These are phyloP conservation scores for Echinarachnius parma DNA, from an alignment of 53 echinoderm and acorn worm genomes.

Conservation along the genomic window DNA sequence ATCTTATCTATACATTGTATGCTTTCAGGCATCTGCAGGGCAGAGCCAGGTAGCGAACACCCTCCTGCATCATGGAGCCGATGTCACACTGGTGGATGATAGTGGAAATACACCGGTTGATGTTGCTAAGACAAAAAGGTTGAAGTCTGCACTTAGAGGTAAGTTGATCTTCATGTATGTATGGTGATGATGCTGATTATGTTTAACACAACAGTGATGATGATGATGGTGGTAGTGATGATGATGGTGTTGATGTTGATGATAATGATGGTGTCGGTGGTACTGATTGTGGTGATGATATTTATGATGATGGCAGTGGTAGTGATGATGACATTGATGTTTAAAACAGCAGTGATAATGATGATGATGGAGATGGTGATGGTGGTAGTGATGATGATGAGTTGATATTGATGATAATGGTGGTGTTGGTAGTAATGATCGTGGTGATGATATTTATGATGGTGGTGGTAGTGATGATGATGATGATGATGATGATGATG, in stretches of 20 bases:
- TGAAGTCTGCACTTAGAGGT: constrained; percentile 83
- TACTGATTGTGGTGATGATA: not conserved
- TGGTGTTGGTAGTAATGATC: not conserved
- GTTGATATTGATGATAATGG: not conserved
- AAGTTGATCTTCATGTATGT: not conserved
- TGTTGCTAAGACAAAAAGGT: constrained; percentile 79
- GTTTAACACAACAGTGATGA: not conserved
- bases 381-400: not conserved
- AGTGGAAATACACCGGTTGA: constrained; percentile 92
- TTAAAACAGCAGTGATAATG: too few species aligned
- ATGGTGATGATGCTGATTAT: not conserved
- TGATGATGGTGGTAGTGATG: too few species aligned
- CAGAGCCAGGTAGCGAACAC: constrained; percentile 73
- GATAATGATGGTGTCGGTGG: too few species aligned
- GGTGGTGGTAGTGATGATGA: constrained; percentile 1
- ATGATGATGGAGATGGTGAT: not conserved
- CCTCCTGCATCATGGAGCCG: constrained; percentile 78
- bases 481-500: constrained; percentile 13
- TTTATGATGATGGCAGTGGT: not conserved
- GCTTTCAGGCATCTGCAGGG: constrained; percentile 67
- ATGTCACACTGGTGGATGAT: constrained; percentile 86
- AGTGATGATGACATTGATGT: not conserved
- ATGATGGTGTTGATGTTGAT: too few species aligned
- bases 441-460: not conserved
- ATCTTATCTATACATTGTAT: not conserved